Evolutionary conservation across 2,113 vertebrate species (phyloP).

Genomic region (Orycteropus afer): DNA sequence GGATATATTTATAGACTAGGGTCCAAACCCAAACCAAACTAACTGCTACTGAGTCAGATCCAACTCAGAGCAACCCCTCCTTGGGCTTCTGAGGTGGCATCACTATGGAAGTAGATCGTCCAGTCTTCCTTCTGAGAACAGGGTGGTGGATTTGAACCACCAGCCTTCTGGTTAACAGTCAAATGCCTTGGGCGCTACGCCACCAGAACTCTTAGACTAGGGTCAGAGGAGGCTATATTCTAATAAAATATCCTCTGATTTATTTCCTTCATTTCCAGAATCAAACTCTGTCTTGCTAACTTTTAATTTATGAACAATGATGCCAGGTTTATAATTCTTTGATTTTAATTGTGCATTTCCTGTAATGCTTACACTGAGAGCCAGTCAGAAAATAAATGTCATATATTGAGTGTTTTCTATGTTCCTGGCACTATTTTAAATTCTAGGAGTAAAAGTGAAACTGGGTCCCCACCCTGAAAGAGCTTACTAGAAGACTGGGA

Average conservation of each 20-base stretch:
- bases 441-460: not conserved
- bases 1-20: not conserved
- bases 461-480: not conserved
- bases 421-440: not conserved
- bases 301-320: slow-evolving; percentile 11
- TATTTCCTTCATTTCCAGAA: slow-evolving; percentile 32
- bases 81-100: too few species aligned
- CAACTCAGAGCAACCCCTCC: too few species aligned
- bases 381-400: not conserved
- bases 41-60: too few species aligned
- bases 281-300: not conserved
- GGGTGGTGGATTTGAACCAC: too few species aligned
- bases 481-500: not conserved
- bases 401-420: not conserved
- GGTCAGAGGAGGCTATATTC: not conserved
- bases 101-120: too few species aligned
- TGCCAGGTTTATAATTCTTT: not conserved
- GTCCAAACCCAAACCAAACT: too few species aligned
- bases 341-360: not conserved
- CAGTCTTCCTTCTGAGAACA: too few species aligned
- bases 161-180: too few species aligned
- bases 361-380: not conserved
- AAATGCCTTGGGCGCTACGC: too few species aligned
- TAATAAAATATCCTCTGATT: not conserved
- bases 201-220: too few species aligned